Evolutionary conservation across 2,888 invertebrate species (phyloP).

Genomic region (Lepidocyrtinus sp.): DNA sequence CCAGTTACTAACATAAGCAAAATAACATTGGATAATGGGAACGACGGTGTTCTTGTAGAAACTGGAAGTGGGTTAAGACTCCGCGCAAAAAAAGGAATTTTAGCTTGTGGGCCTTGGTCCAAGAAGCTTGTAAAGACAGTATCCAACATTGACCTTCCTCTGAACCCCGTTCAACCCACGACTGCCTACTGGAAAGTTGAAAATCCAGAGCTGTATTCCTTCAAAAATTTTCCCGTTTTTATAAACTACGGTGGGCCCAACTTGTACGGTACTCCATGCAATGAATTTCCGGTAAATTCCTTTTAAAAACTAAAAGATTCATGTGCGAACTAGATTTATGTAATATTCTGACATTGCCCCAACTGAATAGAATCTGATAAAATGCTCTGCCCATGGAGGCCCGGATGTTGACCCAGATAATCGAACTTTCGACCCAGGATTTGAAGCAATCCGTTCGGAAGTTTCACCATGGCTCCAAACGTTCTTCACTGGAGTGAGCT

Average conservation of each 20-base stretch:
- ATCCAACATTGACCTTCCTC: constrained; percentile 49
- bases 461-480: constrained; percentile 58
- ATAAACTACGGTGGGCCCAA: constrained; percentile 58
- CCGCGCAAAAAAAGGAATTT: constrained; percentile 56
- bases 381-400: constrained; percentile 46
- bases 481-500: constrained; percentile 54
- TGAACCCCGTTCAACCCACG: constrained; percentile 54
- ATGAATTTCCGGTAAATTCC: constrained; percentile 64
- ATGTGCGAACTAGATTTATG: too few species aligned
- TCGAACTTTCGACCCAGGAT: constrained; percentile 57
- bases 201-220: constrained; percentile 45
- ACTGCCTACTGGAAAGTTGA: constrained; percentile 65
- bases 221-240: constrained; percentile 63
- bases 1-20: constrained; percentile 48
- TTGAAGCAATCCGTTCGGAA: constrained; percentile 23
- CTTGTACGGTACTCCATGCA: constrained; percentile 62
- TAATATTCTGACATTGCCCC: too few species aligned
- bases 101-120: constrained; percentile 66
- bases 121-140: constrained; percentile 56
- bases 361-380: constrained; percentile 41
- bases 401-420: constrained; percentile 53
- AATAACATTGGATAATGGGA: constrained; percentile 33
- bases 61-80: constrained; percentile 2
- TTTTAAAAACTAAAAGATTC: constrained; percentile 40
- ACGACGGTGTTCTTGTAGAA: constrained; percentile 4